Evolutionary conservation across 2,888 invertebrate species (phyloP).

Genomic region (Drosophila fungiperda): DNA sequence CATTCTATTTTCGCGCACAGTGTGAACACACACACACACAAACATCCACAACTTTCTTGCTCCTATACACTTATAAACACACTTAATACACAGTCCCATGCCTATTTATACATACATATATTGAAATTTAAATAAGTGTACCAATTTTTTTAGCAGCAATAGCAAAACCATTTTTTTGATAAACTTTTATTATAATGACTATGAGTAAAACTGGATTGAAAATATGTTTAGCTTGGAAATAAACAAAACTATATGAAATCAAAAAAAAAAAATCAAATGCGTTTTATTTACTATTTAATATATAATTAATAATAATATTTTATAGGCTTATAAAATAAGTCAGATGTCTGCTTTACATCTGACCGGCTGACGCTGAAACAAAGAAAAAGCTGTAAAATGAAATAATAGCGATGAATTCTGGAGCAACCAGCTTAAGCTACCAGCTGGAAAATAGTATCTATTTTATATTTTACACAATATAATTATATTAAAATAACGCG

Average conservation of each 20-base stretch:
- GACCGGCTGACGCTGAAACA: neutral
- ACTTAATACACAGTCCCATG: slow-evolving; percentile 31
- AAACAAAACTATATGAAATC: slow-evolving; percentile 58
- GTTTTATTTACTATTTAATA: slow-evolving; percentile 3
- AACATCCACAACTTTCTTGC: slow-evolving; percentile 3
- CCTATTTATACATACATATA: slow-evolving; percentile 38
- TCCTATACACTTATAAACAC: slow-evolving; percentile 14
- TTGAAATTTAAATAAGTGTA: slow-evolving; percentile 57
- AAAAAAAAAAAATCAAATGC: slow-evolving; percentile 3
- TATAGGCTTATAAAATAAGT: too few species aligned
- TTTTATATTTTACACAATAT: neutral
- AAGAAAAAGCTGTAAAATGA: neutral
- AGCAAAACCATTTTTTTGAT: slow-evolving; percentile 68
- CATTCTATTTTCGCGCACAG: slow-evolving; percentile 36
- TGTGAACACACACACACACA: neutral
- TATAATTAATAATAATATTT: too few species aligned
- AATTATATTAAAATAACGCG: neutral
- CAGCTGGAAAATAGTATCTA: neutral
- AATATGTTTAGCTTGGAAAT: slow-evolving; percentile 73
- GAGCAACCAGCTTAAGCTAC: neutral
- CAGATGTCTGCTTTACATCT: neutral
- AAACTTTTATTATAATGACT: slow-evolving; percentile 68
- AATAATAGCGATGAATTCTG: neutral
- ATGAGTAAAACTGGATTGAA: slow-evolving; percentile 66
- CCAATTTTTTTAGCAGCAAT: slow-evolving; percentile 59